phyloP scores from a whole-genome alignment of 2,113 vertebrate genomes.

The Nannobrachium achirus region DNA sequence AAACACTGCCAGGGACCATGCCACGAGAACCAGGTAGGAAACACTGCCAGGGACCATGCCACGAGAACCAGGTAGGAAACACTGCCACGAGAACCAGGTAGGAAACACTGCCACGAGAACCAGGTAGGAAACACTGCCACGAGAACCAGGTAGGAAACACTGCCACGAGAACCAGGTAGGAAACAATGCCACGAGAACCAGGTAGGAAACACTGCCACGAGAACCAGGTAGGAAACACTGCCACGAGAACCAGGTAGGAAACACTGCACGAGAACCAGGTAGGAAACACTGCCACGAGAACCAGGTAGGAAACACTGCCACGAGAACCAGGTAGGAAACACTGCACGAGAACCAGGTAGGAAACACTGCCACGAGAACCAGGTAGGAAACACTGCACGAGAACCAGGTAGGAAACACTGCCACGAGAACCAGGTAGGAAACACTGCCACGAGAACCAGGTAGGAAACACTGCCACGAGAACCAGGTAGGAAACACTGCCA shows the following conservation, averaged over 20 bases:
- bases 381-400: constrained; percentile 74
- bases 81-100: too few relatives aligned
- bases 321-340: too few relatives aligned
- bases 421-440: constrained; percentile 92
- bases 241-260: too few relatives aligned
- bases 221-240: constrained; percentile 87
- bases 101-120: too few relatives aligned
- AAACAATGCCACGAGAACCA: too few relatives aligned
- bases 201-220: constrained; percentile 86
- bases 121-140: constrained; percentile 80
- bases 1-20: too few relatives aligned
- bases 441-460: too few relatives aligned
- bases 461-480: too few relatives aligned
- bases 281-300: constrained; percentile 95
- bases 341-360: too few relatives aligned
- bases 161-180: too few relatives aligned
- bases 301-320: constrained; percentile 82
- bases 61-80: constrained; percentile 91
- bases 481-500: constrained; percentile 84
- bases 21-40: too few relatives aligned
- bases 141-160: constrained; percentile 92
- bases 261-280: too few relatives aligned
- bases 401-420: constrained; percentile 67
- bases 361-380: constrained; percentile 95
- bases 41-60: constrained; percentile 92